phyloP scores from a whole-genome alignment of 1,140 invertebrate genomes.

The Plectrocnemia conspersa region DNA sequence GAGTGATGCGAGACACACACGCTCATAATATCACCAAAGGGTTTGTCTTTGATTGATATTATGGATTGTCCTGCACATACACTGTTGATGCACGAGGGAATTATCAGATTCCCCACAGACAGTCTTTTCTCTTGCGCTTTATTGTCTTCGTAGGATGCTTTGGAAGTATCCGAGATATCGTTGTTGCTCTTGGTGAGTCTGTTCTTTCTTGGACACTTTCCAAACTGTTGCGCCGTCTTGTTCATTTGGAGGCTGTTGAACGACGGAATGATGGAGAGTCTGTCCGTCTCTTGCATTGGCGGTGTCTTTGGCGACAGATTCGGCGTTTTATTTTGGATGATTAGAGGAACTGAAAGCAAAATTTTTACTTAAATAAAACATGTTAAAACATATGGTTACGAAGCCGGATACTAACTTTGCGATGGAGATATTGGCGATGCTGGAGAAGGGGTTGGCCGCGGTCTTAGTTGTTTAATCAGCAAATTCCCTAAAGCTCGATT shows the following conservation, averaged over 20 bases:
- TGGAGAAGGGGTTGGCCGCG: constrained; percentile 50
- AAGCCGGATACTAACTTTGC: constrained; percentile 23
- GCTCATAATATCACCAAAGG: constrained; percentile 31
- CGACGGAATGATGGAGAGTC: not conserved
- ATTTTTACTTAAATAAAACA: not conserved
- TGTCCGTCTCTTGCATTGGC: not conserved
- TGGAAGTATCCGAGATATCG: constrained; percentile 21
- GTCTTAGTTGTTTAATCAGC: constrained; percentile 59
- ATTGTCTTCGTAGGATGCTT: constrained; percentile 6
- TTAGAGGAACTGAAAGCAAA: too few species aligned
- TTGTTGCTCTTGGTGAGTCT: constrained; percentile 31
- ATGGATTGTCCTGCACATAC: constrained; percentile 27
- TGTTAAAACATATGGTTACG: not conserved
- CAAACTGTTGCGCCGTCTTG: not conserved
- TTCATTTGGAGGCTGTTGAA: not conserved
- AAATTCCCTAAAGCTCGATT: constrained; percentile 62
- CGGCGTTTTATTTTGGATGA: not conserved
- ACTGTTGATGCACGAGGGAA: constrained; percentile 20
- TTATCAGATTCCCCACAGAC: constrained; percentile 36
- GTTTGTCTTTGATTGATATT: constrained; percentile 28
- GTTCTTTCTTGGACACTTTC: constrained; percentile 1
- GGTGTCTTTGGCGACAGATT: not conserved
- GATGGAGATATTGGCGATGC: constrained; percentile 46
- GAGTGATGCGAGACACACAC: constrained; percentile 38
- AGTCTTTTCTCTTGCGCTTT: constrained; percentile 38